Base-by-base conservation (phyloP, 2,113 vertebrate species). In the Syngnathoides biaculeatus region DNA sequence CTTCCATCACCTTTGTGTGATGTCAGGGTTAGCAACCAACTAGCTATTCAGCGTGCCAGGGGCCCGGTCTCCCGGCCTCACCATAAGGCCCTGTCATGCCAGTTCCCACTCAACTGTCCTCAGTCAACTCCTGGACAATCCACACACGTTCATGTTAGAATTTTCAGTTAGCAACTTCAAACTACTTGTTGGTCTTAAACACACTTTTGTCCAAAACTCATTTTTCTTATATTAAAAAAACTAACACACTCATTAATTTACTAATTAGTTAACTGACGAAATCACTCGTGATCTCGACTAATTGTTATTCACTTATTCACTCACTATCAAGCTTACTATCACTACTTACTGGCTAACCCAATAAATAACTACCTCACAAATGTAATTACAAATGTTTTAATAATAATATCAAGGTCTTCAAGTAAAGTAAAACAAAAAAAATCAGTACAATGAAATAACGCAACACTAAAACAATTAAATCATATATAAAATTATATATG, bases 1-100 rank as follows among this genome's bases (percentile, higher is more conserved):
- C 15, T 7, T 35, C 26, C 17, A 13, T 57, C 55, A 57, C 55
- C 26, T 56, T 26, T 26, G 12, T 14, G 26, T 27, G 27, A 19
- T 38, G 30, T 59, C 57, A 59, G 57, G 57, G 57, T 59, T 59
- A 39, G 30, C 7, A 26, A 14, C 14, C 55, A 35, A 27, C 56
- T n/a, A n/a, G n/a, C n/a, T n/a, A n/a, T n/a, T n/a, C 19, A 35
- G 56, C 30, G 27, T 58, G 56, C 27, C 1, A 17, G 9, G 48
- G 30, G 27, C 56, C 35, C 56, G 27, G 56, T 30, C 56, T 58
- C 56, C 56, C 30, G 48, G 48, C 48, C 48, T 52, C 48, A n/a
- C n/a, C 48, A 5, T 9, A n/a, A 52, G 56, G 56, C 56, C 30
- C 38, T 19, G 30, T 58, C 56, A 58, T 15, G 56, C 30, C 56